Evolutionary conservation across 2,113 vertebrate genomes (phyloP).

Genomic region (Suncus etruscus): DNA sequence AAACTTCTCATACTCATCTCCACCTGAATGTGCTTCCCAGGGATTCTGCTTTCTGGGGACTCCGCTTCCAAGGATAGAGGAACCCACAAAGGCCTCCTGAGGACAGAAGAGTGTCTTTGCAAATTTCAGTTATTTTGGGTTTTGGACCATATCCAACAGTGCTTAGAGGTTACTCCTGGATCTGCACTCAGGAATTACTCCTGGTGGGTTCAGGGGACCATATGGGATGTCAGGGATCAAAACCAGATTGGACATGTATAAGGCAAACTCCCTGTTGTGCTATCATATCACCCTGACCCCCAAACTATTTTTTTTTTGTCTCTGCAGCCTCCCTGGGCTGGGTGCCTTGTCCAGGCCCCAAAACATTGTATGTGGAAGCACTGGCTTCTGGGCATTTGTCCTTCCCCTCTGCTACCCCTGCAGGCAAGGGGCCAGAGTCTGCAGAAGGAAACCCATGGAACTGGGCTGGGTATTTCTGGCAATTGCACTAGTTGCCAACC

Average conservation of each 20-base stretch:
- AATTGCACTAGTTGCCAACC: conserved; percentile 49
- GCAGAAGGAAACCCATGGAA: neutral
- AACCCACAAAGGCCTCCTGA: neutral
- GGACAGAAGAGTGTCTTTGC: neutral
- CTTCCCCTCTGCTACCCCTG: neutral
- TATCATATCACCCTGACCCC: too few species aligned
- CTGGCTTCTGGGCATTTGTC: neutral
- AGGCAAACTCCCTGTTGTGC: too few species aligned
- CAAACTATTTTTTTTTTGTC: neutral
- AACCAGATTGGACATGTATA: too few species aligned
- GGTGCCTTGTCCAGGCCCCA: rapidly evolving
- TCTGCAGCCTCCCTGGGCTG: neutral
- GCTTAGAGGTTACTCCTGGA: too few species aligned
- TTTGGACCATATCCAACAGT: too few species aligned
- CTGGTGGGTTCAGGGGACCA: too few species aligned
- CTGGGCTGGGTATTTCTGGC: conserved; percentile 8
- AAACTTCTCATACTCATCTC: neutral
- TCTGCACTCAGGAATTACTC: too few species aligned
- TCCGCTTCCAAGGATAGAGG: neutral
- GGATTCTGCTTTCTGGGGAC: neutral
- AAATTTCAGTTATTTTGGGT: too few species aligned
- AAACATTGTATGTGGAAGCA: conserved; percentile 10
- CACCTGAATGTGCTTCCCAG: neutral
- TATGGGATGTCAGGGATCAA: too few species aligned
- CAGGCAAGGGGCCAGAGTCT: neutral